phyloP scores from a whole-genome alignment of 1,140 invertebrate species.

The Drosophila kepulauana region DNA sequence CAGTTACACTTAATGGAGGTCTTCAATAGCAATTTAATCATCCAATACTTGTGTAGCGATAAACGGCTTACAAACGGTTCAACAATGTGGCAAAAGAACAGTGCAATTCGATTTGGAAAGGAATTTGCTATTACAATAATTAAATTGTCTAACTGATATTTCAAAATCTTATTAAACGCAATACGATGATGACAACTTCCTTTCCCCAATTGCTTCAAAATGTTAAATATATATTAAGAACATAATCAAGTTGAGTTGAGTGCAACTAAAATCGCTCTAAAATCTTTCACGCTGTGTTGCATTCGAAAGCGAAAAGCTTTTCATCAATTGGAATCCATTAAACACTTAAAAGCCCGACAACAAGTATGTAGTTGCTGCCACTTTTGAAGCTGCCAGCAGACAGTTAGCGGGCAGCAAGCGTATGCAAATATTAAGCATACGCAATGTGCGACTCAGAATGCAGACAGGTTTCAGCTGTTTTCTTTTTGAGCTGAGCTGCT shows the following conservation, averaged over 20 bases:
- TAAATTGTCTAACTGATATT: too few relatives aligned
- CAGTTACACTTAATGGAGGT: too few relatives aligned
- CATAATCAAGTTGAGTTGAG: not conserved
- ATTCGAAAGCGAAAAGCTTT: not conserved
- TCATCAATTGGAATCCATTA: conserved; percentile 7
- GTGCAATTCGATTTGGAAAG: too few relatives aligned
- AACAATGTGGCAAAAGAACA: too few relatives aligned
- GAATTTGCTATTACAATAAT: too few relatives aligned
- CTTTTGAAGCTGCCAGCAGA: conserved; percentile 2
- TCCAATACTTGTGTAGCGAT: too few relatives aligned
- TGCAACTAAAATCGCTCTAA: not conserved
- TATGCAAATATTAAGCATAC: conserved; percentile 19
- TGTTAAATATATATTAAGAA: not conserved
- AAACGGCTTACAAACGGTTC: too few relatives aligned
- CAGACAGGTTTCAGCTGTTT: not conserved
- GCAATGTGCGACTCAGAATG: conserved; percentile 2
- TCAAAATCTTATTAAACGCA: too few relatives aligned
- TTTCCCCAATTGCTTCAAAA: too few relatives aligned
- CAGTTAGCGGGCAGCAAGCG: not conserved
- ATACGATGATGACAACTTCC: too few relatives aligned
- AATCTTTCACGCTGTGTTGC: too few relatives aligned
- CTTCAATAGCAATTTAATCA: too few relatives aligned
- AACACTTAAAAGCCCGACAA: conserved; percentile 4
- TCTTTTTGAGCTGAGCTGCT: not conserved
- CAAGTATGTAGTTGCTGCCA: not conserved